Percentiles rank a stretch among this genome's conserved stretches.
Conservation (phyloP, 2,113 vertebrate genomes). For the Ochotona curzoniae region DNA sequence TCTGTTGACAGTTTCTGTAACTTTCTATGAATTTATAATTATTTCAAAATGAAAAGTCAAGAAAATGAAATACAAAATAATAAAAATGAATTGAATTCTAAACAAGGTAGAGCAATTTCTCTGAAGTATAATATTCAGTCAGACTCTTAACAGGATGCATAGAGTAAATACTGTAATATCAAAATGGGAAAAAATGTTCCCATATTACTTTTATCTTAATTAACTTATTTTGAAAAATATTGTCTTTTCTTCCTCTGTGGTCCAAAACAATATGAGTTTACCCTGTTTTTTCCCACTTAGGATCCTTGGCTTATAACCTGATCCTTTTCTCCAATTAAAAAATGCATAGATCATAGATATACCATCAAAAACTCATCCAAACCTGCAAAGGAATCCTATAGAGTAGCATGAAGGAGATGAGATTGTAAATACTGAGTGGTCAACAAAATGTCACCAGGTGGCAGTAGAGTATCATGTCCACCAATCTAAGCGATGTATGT, state of each 20-base stretch:
- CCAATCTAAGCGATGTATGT: background rate
- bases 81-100: conserved; percentile 14
- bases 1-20: background rate
- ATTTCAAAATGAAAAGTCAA: background rate
- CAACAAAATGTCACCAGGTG: conserved; percentile 62
- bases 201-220: background rate
- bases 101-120: background rate
- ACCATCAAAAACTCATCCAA: background rate
- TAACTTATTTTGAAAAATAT: conserved; percentile 1
- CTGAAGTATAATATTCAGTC: background rate
- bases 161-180: background rate
- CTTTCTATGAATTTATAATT: background rate
- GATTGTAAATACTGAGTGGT: conserved; percentile 27
- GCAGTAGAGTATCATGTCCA: conserved; percentile 66
- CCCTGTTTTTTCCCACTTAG: background rate
- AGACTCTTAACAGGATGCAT: conserved; percentile 22
- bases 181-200: background rate
- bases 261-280: background rate
- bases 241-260: background rate
- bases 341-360: background rate
- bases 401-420: background rate
- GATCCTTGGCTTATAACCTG: background rate
- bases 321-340: conserved; percentile 7
- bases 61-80: background rate
- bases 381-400: background rate